phyloP scores from a whole-genome alignment of 23 tunicate genomes.

The Styela plicata region DNA sequence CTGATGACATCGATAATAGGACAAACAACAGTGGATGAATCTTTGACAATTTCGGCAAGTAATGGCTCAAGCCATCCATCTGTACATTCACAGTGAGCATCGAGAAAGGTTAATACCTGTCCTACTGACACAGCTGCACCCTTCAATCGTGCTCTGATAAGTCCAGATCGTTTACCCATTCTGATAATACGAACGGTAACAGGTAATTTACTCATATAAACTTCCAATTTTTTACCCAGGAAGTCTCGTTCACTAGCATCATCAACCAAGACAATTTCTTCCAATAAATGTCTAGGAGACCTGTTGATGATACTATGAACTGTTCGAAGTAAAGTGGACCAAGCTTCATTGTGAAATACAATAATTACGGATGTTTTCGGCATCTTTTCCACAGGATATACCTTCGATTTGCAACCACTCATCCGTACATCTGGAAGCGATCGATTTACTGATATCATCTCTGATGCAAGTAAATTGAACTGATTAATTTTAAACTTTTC shows the following conservation, averaged over 20 bases:
- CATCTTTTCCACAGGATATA: slow-evolving; percentile 38
- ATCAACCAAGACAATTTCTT: slow-evolving; percentile 87
- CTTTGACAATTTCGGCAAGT: slow-evolving; percentile 77
- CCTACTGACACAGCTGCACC: slow-evolving; percentile 77
- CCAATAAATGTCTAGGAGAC: slow-evolving; percentile 70
- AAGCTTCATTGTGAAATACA: slow-evolving; percentile 73
- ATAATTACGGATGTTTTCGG: slow-evolving; percentile 78
- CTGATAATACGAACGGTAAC: slow-evolving; percentile 54
- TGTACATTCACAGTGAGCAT: slow-evolving; percentile 96
- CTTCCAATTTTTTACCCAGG: slow-evolving; percentile 55
- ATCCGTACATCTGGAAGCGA: slow-evolving; percentile 86
- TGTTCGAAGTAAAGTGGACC: slow-evolving; percentile 85
- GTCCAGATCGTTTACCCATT: slow-evolving; percentile 73
- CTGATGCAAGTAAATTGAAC: slow-evolving; percentile 91
- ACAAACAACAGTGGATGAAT: slow-evolving; percentile 84
- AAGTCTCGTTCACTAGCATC: slow-evolving; percentile 93
- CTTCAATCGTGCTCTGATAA: slow-evolving; percentile 79
- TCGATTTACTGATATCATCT: slow-evolving; percentile 96
- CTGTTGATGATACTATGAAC: slow-evolving; percentile 91
- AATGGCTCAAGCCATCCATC: slow-evolving; percentile 93
- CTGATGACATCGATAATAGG: slow-evolving; percentile 91
- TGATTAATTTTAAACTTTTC: slow-evolving; percentile 95
- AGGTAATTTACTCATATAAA: slow-evolving; percentile 60
- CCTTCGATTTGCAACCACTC: slow-evolving; percentile 54
- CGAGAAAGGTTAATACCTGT: slow-evolving; percentile 80